Evolutionary conservation across 2,797 vertebrate genomes (phyloP), one percentile per base, ranked within the genome.

Genomic region (Muscicapa striata): DNA sequence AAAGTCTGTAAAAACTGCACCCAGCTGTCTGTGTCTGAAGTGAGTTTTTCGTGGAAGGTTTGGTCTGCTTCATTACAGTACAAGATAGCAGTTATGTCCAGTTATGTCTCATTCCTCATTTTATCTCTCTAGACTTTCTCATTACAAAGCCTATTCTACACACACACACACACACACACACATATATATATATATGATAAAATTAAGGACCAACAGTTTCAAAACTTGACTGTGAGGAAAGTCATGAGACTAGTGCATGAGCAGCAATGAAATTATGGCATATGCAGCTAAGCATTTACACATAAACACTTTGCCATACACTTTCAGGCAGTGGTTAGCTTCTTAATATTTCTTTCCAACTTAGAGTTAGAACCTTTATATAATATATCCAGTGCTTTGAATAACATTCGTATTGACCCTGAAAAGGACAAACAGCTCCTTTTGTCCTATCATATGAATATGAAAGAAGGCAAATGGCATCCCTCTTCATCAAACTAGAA

Each of bases 1-100:
- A 4, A 30, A 21, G 36, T 41, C 23, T 62, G 6, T 15, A 73
- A 69, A 12, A 86, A 9, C 6, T 40, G 11, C 19, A 40, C 59
- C 12, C 29, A 46, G 9, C 5, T 52, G 7, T 69, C 66, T 26
- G 2, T 43, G 19, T 72, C 13, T 36, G 40, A 59, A 46, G 10
- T 17, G 9, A 1, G 13, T 0, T 22, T 54, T 75, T 72, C 34
- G 46, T 73, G 23, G 13, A 75, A 48, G 15, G 5, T 87, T 76
- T 41, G 2, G 1, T 84, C 7, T 64, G 27, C 38, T 64, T 36
- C 30, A 12, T 43, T 57, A 27, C 15, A 69, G 5, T 32, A 75
- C 3, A n/a, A 34, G 16, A 48, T 0, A 36, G 4, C 15, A 55
- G 7, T 38, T 64, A 16, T 2, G 2, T 43, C 12, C 9, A 36